phyloP scores from a whole-genome alignment of 2,888 invertebrate species.

The Rhogogaster chlorosoma region DNA sequence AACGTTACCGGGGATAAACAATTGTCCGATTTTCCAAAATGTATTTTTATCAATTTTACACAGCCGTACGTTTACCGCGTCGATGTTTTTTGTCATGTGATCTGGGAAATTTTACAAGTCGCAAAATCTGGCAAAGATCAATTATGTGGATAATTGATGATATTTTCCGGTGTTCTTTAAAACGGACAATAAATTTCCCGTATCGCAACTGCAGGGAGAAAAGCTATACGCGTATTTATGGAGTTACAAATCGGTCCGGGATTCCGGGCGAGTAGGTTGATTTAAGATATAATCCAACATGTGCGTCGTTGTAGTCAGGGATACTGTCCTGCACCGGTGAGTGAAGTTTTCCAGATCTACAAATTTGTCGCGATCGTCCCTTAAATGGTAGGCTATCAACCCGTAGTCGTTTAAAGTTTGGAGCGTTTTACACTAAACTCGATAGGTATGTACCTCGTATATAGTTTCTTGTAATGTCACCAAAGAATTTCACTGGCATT shows the following conservation, averaged over 20 bases:
- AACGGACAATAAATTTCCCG: slow-evolving; percentile 14
- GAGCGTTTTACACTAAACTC: slow-evolving; percentile 38
- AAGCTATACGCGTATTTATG: slow-evolving; percentile 63
- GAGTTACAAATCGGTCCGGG: slow-evolving; percentile 73
- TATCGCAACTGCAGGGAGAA: background rate
- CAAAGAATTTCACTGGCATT: background rate
- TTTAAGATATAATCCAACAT: slow-evolving; percentile 67
- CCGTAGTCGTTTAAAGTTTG: slow-evolving; percentile 34
- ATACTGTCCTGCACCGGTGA: background rate
- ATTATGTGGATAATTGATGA: no score
- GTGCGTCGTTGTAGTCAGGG: background rate
- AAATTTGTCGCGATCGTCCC: slow-evolving; percentile 34
- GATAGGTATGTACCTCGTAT: background rate
- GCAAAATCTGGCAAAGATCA: no score
- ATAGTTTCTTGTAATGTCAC: background rate
- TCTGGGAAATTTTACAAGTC: no score
- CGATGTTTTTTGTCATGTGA: no score
- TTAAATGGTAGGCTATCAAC: slow-evolving; percentile 2
- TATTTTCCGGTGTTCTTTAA: background rate
- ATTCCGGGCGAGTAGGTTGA: slow-evolving; percentile 74
- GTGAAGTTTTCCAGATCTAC: slow-evolving; percentile 13
- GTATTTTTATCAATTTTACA: no score
- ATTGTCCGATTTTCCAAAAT: slow-evolving; percentile 3
- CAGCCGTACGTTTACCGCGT: no score
- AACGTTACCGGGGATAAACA: background rate